A percentile compares a stretch with the other conserved stretches of the same genome.
phyloP scores from a whole-genome alignment of 2,113 vertebrate genomes.

The Hypanus sabinus region DNA sequence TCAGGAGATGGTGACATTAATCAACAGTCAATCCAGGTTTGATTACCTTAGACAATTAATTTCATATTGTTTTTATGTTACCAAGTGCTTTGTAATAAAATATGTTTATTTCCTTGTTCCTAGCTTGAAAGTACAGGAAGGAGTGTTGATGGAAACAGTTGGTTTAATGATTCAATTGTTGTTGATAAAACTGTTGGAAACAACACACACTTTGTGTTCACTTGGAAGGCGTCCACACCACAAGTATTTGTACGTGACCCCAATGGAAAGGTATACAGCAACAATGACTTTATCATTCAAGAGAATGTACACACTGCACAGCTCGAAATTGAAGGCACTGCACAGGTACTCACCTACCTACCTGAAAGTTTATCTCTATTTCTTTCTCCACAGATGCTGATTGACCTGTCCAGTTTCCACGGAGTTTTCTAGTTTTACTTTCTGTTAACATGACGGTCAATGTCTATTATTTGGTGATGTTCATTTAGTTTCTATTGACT shows the following conservation, averaged over 20 bases:
- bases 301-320: conserved; percentile 41
- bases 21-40: too few species aligned
- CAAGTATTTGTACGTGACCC: conserved; percentile 48
- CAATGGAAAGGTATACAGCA: conserved; percentile 45
- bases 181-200: conserved; percentile 54
- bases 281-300: conserved; percentile 42
- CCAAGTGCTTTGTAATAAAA: too few species aligned
- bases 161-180: conserved; percentile 43
- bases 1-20: too few species aligned
- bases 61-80: too few species aligned
- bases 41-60: too few species aligned
- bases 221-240: conserved; percentile 44
- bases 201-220: conserved; percentile 51
- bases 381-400: too few species aligned
- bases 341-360: conserved; percentile 46
- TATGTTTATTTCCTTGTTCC: not conserved
- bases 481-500: too few species aligned
- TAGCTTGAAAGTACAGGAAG: conserved; percentile 53
- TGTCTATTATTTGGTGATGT: too few species aligned
- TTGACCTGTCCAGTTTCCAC: too few species aligned
- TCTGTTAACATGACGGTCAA: too few species aligned
- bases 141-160: conserved; percentile 38
- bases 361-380: too few species aligned
- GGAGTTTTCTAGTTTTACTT: too few species aligned
- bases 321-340: conserved; percentile 49